phyloP scores from a whole-genome alignment of 1,140 invertebrate species.

The Leptoteleia sp. region DNA sequence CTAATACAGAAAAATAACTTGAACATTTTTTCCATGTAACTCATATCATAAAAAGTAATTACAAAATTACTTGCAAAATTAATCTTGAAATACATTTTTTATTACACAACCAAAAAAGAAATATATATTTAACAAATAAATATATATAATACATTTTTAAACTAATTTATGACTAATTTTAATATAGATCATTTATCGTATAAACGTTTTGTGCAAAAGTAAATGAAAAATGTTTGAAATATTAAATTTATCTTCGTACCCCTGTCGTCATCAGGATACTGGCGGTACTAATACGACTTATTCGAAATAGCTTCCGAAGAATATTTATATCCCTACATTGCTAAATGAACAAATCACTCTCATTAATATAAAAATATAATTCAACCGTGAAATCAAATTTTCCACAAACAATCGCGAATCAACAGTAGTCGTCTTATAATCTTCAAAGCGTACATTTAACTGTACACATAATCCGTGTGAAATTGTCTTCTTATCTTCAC shows the following conservation, averaged over 20 bases:
- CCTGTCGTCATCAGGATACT: background rate
- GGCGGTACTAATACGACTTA: background rate
- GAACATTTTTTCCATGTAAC: too few relatives aligned
- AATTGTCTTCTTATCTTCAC: slow-evolving; percentile 13
- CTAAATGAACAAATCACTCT: slow-evolving; percentile 12
- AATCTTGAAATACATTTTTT: too few relatives aligned
- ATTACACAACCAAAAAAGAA: too few relatives aligned
- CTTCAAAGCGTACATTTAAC: slow-evolving; percentile 15
- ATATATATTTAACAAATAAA: too few relatives aligned
- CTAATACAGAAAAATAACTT: too few relatives aligned
- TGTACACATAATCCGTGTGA: slow-evolving; percentile 17
- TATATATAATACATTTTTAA: too few relatives aligned
- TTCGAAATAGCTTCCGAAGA: background rate
- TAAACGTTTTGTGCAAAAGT: too few relatives aligned
- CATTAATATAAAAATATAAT: slow-evolving; percentile 52
- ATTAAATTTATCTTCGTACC: background rate
- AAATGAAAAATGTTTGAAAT: too few relatives aligned
- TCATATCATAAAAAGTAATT: too few relatives aligned
- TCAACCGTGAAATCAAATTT: slow-evolving; percentile 18
- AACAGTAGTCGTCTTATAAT: slow-evolving; percentile 42
- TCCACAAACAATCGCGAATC: slow-evolving; percentile 3
- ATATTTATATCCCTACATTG: background rate
- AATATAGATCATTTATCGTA: too few relatives aligned
- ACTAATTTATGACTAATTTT: too few relatives aligned
- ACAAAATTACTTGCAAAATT: too few relatives aligned